Evolutionary conservation across 2,888 invertebrate genomes (phyloP).

Genomic region (Sacculina carcini): DNA sequence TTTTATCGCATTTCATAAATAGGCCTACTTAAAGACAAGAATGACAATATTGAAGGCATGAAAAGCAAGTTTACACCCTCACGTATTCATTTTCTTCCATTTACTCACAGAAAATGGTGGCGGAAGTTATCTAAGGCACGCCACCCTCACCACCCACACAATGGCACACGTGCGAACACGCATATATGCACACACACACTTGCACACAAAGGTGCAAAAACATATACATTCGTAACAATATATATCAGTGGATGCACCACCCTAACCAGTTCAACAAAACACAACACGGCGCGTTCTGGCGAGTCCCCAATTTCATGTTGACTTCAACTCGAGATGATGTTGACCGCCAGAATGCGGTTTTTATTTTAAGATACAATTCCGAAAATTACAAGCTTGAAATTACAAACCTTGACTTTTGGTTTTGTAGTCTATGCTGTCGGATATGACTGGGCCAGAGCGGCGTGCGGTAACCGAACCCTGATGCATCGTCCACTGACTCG

Average conservation of each 20-base stretch:
- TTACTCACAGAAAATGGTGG: too few relatives aligned
- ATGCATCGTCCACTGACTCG: not conserved
- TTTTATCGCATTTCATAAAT: not conserved
- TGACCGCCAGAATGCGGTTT: not conserved
- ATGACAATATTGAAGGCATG: not conserved
- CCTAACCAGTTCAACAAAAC: not conserved
- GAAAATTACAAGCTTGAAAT: not conserved
- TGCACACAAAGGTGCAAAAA: too few relatives aligned
- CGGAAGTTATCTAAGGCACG: too few relatives aligned
- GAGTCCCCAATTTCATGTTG: not conserved
- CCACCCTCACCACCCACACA: too few relatives aligned
- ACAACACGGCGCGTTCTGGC: not conserved
- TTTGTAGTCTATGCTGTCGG: not conserved
- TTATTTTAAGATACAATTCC: not conserved
- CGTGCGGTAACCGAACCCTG: too few relatives aligned
- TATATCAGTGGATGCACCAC: too few relatives aligned
- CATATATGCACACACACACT: too few relatives aligned
- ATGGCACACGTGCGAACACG: too few relatives aligned
- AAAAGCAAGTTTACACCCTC: too few relatives aligned
- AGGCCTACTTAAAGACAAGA: not conserved
- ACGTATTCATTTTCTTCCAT: too few relatives aligned
- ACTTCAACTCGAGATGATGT: not conserved
- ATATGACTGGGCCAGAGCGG: too few relatives aligned
- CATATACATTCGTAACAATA: too few relatives aligned
- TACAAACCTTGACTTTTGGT: not conserved